A percentile compares a stretch with the other conserved stretches of the same genome.
phyloP scores from a whole-genome alignment of 1,140 invertebrate genomes.

The Cryptotermes secundus region DNA sequence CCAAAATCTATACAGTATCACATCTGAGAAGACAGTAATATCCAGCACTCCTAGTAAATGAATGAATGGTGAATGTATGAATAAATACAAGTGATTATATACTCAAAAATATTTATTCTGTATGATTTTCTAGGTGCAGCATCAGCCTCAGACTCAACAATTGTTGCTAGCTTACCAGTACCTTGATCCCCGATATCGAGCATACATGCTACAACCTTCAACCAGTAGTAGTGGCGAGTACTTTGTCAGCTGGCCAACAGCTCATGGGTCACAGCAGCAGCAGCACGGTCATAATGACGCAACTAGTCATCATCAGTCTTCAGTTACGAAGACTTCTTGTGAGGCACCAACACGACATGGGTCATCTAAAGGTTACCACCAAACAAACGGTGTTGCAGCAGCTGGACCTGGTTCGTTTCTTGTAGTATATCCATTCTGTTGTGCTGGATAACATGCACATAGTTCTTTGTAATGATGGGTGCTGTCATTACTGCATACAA shows the following conservation, averaged over 20 bases:
- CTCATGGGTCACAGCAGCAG: constrained; percentile 46
- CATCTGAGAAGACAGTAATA: too few species aligned
- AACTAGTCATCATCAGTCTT: constrained; percentile 59
- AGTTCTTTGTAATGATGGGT: too few species aligned
- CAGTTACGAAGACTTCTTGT: neutral
- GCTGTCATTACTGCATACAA: too few species aligned
- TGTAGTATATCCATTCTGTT: too few species aligned
- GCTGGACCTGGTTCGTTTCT: constrained; percentile 28
- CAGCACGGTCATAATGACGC: constrained; percentile 44
- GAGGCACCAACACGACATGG: constrained; percentile 40
- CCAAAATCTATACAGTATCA: too few species aligned
- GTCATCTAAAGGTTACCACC: constrained; percentile 46
- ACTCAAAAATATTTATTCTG: too few species aligned
- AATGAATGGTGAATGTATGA: too few species aligned
- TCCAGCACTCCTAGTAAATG: too few species aligned
- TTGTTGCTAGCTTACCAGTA: constrained; percentile 68
- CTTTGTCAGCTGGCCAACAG: constrained; percentile 37
- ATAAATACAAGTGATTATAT: too few species aligned
- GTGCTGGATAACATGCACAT: too few species aligned
- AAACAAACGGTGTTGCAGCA: constrained; percentile 48
- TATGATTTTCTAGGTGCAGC: constrained; percentile 43
- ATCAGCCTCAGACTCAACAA: constrained; percentile 53
- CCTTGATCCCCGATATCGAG: constrained; percentile 63
- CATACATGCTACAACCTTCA: constrained; percentile 62
- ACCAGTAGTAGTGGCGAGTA: constrained; percentile 37